Evolutionary conservation across 35 echinoderm and acorn worm species (phyloP).

Genomic region (Holothuria glaberrima): DNA sequence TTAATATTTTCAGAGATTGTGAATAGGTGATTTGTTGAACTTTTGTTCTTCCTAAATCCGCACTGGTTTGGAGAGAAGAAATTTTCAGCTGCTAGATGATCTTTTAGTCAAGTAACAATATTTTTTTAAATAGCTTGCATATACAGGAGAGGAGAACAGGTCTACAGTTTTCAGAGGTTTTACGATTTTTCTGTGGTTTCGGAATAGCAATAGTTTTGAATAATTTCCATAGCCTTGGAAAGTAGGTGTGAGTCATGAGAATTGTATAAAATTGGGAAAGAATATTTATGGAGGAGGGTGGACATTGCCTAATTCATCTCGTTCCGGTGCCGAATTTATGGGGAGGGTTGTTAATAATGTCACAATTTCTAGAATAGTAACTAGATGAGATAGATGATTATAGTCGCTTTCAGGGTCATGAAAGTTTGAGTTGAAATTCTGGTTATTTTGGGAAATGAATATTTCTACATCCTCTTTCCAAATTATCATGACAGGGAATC

Average conservation of each 20-base stretch:
- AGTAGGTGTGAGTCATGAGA: background rate
- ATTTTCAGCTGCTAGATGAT: background rate
- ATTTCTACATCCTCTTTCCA: too few species aligned
- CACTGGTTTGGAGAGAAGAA: background rate
- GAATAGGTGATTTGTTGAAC: background rate
- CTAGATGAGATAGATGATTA: too few species aligned
- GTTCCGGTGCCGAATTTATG: too few species aligned
- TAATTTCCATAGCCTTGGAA: background rate
- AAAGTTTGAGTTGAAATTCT: too few species aligned
- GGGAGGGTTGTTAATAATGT: too few species aligned
- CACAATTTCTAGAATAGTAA: too few species aligned
- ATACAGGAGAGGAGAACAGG: constrained; percentile 11
- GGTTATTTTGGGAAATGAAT: too few species aligned
- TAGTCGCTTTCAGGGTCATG: too few species aligned
- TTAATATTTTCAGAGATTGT: constrained; percentile 3
- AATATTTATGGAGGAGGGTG: too few species aligned
- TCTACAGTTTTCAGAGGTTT: background rate
- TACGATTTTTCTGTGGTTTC: background rate
- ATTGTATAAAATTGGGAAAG: too few species aligned
- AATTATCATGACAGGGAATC: too few species aligned
- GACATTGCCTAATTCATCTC: too few species aligned
- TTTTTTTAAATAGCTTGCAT: constrained; percentile 22
- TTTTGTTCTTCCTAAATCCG: constrained; percentile 10
- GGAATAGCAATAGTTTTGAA: background rate
- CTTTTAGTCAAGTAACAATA: background rate